Evolutionary conservation across 2,797 vertebrate genomes (phyloP), one percentile per base, ranked within the genome.

Genomic region (Poeciliopsis turneri): DNA sequence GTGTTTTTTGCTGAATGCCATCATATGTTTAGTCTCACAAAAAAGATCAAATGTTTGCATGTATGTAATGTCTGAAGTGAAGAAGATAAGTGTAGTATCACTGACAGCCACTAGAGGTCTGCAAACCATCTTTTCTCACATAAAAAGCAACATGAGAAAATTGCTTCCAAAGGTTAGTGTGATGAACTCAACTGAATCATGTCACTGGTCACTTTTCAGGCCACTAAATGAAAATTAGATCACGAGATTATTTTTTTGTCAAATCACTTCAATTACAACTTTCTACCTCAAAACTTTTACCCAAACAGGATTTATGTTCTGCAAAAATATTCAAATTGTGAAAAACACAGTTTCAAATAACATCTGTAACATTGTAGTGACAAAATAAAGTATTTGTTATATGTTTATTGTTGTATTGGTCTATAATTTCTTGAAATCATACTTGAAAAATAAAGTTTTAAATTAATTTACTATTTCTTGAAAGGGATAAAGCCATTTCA

Each of bases 51-150:
- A 9, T 45, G 61, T 66, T 36, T 36, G 18, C 36, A 39, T 39
- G 36, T 39, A 39, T 39, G 36, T 39, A 39, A 39, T 39, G 36
- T 39, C 4, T 70, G 5, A 70, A 28, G 41, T 2, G 41, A 28
- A n/a, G 25, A 45, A 70, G 41, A 45, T 4, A 43, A 3, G 41
- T 70, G 68, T 41, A 69, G 66, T n/a, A 28, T 28, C 68, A 70
- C 41, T 28, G 68, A 70, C 41, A 45, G 68, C 41, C 68, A 70
- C 41, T 70, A 70, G 43, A 46, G 41, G 68, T 46, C 68, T 28
- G 15, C 41, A 70, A 28, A 7, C 12, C 25, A n/a, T 43, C 20
- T 43, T 18, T 43, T 10, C 46, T 51, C 20, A 53, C n/a, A 41
- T 55, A 55, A 74, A 74, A 55, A n/a, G n/a, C 18, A n/a, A 12